A percentile compares a stretch with the other conserved stretches of the same genome.
phyloP scores from a whole-genome alignment of 2,888 invertebrate species.

The Drosophila flavopinicola region DNA sequence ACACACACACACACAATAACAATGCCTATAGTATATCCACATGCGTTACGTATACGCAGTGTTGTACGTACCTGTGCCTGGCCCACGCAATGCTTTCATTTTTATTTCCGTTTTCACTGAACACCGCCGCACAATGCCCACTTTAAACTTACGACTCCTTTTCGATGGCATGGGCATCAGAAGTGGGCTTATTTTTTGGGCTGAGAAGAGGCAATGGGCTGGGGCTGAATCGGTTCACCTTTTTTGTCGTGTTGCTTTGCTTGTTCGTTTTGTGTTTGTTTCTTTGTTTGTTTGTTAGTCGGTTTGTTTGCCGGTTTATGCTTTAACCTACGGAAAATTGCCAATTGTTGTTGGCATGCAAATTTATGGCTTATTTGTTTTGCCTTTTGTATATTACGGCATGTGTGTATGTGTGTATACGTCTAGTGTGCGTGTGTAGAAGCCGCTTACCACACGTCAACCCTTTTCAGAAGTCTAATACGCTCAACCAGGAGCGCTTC shows the following conservation, averaged over 20 bases:
- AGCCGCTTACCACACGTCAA: slow-evolving; percentile 60
- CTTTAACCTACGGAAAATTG: slow-evolving; percentile 73
- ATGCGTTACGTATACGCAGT: slow-evolving; percentile 56
- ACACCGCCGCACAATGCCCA: slow-evolving; percentile 59
- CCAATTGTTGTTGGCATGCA: slow-evolving; percentile 78
- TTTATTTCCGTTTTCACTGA: slow-evolving; percentile 68
- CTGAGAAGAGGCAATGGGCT: no score
- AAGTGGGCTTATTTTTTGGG: not conserved
- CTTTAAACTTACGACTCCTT: slow-evolving; percentile 63
- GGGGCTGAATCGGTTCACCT: slow-evolving; percentile 26
- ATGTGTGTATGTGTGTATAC: slow-evolving; percentile 14
- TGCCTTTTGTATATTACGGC: slow-evolving; percentile 54
- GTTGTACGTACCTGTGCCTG: slow-evolving; percentile 32
- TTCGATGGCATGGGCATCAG: not conserved
- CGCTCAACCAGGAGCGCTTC: slow-evolving; percentile 45
- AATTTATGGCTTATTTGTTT: slow-evolving; percentile 78
- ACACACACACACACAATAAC: slow-evolving; percentile 11
- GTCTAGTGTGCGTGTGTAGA: slow-evolving; percentile 23
- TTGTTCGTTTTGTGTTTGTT: slow-evolving; percentile 52
- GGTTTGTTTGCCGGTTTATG: slow-evolving; percentile 52
- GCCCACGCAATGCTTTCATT: slow-evolving; percentile 60
- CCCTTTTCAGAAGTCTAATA: slow-evolving; percentile 66
- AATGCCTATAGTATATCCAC: slow-evolving; percentile 9
- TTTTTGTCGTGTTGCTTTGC: slow-evolving; percentile 37
- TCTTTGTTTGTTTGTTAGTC: slow-evolving; percentile 60